Evolutionary conservation across 2,113 vertebrate species (phyloP).

Genomic region (Eurystomus gularis): DNA sequence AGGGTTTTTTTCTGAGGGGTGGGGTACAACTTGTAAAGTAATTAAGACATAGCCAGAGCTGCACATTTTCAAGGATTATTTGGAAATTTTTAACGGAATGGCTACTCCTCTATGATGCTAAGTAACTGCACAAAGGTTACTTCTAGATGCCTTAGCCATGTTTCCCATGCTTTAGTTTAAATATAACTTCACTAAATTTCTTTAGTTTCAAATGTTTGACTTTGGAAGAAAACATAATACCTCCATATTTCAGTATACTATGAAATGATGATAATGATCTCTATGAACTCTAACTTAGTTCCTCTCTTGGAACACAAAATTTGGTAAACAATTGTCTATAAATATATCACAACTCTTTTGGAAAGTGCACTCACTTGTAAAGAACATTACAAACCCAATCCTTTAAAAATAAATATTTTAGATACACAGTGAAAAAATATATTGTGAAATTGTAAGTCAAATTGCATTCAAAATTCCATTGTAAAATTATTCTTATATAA

Average conservation of each 20-base stretch:
- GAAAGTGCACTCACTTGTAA: neutral
- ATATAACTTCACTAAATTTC: neutral
- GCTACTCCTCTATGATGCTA: neutral
- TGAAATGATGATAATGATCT: neutral
- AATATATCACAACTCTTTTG: neutral
- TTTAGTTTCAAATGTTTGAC: neutral
- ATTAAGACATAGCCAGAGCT: neutral
- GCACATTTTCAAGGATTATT: neutral
- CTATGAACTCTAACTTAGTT: neutral
- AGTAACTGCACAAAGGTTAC: neutral
- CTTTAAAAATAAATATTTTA: neutral
- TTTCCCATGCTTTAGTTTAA: neutral
- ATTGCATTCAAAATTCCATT: neutral
- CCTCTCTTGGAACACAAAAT: neutral
- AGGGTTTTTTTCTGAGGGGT: fast-evolving
- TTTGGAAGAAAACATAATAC: neutral
- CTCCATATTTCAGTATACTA: neutral
- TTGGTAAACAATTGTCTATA: neutral
- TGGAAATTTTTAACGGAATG: neutral
- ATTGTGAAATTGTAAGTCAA: neutral
- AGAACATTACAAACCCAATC: neutral
- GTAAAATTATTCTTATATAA: neutral
- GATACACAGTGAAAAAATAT: neutral
- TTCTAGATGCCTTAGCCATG: neutral
- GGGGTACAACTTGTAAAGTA: neutral